A percentile compares a stretch with the other conserved stretches of the same genome.
phyloP scores from a whole-genome alignment of 2,113 vertebrate species.

The Microcebus murinus region DNA sequence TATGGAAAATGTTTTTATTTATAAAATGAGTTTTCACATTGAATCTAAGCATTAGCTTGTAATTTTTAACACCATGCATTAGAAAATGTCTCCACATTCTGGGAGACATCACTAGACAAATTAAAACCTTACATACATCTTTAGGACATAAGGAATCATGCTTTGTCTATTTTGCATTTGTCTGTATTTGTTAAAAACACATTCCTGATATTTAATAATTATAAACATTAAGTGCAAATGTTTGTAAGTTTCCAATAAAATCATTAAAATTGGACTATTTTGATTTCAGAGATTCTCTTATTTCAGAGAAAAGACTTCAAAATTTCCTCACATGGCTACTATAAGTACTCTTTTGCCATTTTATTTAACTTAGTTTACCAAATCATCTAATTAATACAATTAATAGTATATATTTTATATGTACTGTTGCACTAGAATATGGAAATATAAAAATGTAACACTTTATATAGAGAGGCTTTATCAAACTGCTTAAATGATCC shows the following conservation, averaged over 20 bases:
- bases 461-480: not conserved
- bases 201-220: not conserved
- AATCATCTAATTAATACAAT: not conserved
- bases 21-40: not conserved
- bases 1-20: constrained; percentile 24
- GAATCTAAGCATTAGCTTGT: not conserved
- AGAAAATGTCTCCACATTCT: not conserved
- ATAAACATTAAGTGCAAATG: not conserved
- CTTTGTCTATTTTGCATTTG: not conserved
- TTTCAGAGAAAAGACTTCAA: not conserved
- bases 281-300: not conserved
- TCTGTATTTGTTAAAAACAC: not conserved
- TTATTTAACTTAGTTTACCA: not conserved
- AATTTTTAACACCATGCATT: not conserved
- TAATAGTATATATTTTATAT: not conserved
- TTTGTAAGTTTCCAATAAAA: not conserved
- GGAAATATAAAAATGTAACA: not conserved
- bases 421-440: not conserved
- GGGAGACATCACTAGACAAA: not conserved
- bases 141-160: not conserved
- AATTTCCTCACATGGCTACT: not conserved
- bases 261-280: not conserved
- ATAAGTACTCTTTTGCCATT: not conserved
- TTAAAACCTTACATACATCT: not conserved
- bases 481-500: not conserved